Percentiles rank a stretch among this genome's conserved stretches.
These are phyloP conservation scores for Artemia franciscana DNA, from an alignment of 1,140 invertebrate genomes.

Conservation along the genomic window DNA sequence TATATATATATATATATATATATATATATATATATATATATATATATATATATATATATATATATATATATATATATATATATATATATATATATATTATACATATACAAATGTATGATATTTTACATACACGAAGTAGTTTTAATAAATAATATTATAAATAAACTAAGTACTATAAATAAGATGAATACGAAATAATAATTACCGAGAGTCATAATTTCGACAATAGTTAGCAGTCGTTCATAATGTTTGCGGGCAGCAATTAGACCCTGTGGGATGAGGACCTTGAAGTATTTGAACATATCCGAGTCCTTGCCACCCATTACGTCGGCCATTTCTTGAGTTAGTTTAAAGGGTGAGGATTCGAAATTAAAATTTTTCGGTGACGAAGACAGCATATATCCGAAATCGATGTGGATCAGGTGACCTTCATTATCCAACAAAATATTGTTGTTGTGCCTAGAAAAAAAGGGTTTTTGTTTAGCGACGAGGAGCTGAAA, in stretches of 20 bases:
- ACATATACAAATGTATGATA: no score
- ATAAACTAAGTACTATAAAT: no score
- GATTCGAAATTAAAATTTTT: conserved; percentile 92
- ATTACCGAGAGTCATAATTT: conserved; percentile 92
- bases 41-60: no score
- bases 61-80: no score
- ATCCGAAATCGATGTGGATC: conserved; percentile 98
- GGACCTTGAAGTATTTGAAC: conserved; percentile 92
- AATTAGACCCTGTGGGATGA: conserved; percentile 82
- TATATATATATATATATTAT: no score
- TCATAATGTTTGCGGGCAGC: conserved; percentile 93
- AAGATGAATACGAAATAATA: no score
- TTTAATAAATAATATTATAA: no score
- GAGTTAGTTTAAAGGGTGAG: conserved; percentile 82
- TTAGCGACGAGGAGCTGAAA: no score
- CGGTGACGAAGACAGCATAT: conserved; percentile 96
- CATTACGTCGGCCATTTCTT: conserved; percentile 97
- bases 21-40: no score
- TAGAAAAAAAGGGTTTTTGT: no score
- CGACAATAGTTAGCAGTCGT: conserved; percentile 77
- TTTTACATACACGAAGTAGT: no score
- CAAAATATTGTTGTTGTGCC: conserved; percentile 96
- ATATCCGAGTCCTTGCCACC: conserved; percentile 89
- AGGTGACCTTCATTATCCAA: conserved; percentile 87
- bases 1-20: no score